Evolutionary conservation across 2,888 invertebrate genomes (phyloP).

Genomic region (Junonia oenone): DNA sequence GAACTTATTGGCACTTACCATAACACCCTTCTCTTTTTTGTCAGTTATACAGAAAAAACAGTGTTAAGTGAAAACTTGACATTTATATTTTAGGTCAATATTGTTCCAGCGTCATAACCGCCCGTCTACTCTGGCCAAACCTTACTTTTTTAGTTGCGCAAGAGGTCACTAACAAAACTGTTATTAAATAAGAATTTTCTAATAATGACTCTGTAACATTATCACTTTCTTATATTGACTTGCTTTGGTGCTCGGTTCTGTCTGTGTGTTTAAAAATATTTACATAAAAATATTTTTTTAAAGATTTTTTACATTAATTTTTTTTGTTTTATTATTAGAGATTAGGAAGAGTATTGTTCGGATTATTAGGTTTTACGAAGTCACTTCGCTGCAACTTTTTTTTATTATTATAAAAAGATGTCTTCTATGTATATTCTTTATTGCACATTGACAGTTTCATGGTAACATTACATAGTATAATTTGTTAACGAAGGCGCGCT

Average conservation of each 20-base stretch:
- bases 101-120: constrained; percentile 19
- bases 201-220: constrained; percentile 25
- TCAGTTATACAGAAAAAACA: not conserved
- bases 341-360: no score
- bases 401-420: no score
- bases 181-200: constrained; percentile 29
- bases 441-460: no score
- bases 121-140: constrained; percentile 24
- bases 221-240: constrained; percentile 2
- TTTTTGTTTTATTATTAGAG: not conserved
- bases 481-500: no score
- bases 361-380: no score
- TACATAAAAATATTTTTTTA: not conserved
- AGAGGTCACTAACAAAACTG: constrained; percentile 27
- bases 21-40: no score
- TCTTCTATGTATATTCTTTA: no score
- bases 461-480: no score
- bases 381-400: no score
- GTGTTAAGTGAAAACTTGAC: not conserved
- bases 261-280: not conserved
- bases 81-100: not conserved
- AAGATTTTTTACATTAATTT: no score
- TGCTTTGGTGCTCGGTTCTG: not conserved
- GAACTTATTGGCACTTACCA: not conserved
- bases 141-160: constrained; percentile 24